Evolutionary conservation across 2,113 vertebrate species (phyloP), one percentile per base, ranked within the genome.

Genomic region (Notiomystis cincta): DNA sequence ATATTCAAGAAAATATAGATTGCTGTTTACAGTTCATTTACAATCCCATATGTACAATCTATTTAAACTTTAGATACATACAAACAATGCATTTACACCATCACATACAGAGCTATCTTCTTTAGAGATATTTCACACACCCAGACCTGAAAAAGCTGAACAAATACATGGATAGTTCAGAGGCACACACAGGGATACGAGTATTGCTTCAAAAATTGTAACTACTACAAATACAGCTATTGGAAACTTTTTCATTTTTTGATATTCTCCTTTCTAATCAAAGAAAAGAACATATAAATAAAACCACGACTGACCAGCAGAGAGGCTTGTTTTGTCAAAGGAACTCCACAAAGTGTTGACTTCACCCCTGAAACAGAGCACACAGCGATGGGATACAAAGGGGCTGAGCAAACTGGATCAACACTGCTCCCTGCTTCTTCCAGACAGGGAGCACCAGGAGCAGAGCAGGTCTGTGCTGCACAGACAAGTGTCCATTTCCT

Each of bases 11-110:
- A 98, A 98, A 98, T 98, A 98, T 97, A 98, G 96, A 98, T 97
- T 97, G 98, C 96, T 97, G 98, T 98, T 98, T 98, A 98, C 98
- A 98, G 96, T 98, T 98, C 97, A 99, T 99, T 99, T 99, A 99
- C 98, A 99, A 96, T 97, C 95, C 94, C 92, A 94, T 98, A 98
- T 99, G 97, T 99, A 98, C 98, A 99, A 91, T 97, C 98, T 98
- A 95, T 98, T 98, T 98, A 98, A 98, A 98, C 92, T 97, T 96
- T 97, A 98, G 97, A 97, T 96, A 98, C 97, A 97, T 97, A 98
- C 96, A 98, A 96, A 97, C 95, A 98, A 96, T 77, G 98, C 97
- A 96, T 97, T 98, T 97, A 96, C 96, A 96, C 91, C 97, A 58
- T 97, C 95, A 97, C 95, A 21, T 82, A 90, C 72, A 96, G 83